Evolutionary conservation across 2,797 vertebrate species (phyloP), one percentile per base, ranked within the genome.

Genomic region (Cossypha polioptera): DNA sequence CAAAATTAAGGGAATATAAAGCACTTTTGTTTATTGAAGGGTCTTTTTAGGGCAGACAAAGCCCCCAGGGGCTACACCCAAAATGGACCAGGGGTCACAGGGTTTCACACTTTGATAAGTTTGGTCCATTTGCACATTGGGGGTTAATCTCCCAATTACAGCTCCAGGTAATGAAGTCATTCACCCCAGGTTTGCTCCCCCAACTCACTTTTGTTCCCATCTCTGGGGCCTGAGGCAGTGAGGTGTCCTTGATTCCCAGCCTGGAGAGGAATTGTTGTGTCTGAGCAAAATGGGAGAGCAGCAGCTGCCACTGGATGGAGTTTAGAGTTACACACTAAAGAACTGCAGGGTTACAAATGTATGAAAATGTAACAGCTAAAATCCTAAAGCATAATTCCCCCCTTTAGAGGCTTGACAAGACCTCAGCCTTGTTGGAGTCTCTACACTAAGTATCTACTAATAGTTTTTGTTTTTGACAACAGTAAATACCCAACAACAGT

Each of bases 361-460:
- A 35, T 35, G 35, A 9, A 9, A 69, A 38, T 5, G 16, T 0
- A n/a, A 50, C 13, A 50, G 5, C 2, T 28, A 0, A 61, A 22
- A 75, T 13, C 18, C 47, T 62, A 2, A 8, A 0, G 13, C 17
- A 61, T 17, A 29, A 13, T 26, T 14, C 2, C 38, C 16, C 2
- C 2, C 18, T 26, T 40, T 3, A 13, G 24, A 42, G 5, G 35
- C 9, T n/a, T 51, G 24, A 33, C 24, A 51, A 40, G 18, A 38
- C 47, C 31, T 51, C 11, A 10, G 4, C 31, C 31, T 24, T 29
- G 31, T 11, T 0, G 1, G 1, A 21, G 8, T 33, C 19, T 51
- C 31, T 42, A 6, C 3, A 6, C 3, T 28, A 51, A 61, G 13
- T n/a, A 48, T 4, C 13, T 26, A 26, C 10, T 6, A 16, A 38